Evolutionary conservation across 2,113 vertebrate species (phyloP).

Genomic region (Micronisus gabar): DNA sequence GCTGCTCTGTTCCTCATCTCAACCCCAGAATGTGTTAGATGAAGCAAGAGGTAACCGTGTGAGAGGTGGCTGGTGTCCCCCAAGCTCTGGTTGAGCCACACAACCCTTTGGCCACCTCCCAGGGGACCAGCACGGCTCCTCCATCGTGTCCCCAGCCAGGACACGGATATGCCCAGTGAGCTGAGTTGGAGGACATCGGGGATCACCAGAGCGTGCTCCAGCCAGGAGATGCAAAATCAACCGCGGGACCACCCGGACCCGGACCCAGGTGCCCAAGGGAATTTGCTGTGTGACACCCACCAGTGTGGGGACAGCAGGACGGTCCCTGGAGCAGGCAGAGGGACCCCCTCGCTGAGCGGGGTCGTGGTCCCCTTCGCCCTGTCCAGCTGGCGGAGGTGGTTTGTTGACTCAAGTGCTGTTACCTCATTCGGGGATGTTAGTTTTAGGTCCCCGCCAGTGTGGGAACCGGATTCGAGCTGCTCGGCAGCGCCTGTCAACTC

Average conservation of each 20-base stretch:
- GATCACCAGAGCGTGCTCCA: not conserved
- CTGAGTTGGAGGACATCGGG: not conserved
- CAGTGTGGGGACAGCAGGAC: not conserved
- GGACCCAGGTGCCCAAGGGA: rapidly evolving
- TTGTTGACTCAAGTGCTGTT: constrained; percentile 62
- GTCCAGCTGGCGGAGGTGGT: not conserved
- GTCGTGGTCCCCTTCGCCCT: not conserved
- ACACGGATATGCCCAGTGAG: not conserved
- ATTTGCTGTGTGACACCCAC: not conserved
- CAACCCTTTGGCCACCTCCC: not conserved
- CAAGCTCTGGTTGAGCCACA: not conserved
- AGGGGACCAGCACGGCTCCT: not conserved
- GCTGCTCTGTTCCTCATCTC: not conserved
- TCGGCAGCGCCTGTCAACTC: constrained; percentile 45
- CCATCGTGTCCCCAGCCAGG: rapidly evolving
- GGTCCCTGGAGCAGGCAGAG: not conserved
- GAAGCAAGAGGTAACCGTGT: not conserved
- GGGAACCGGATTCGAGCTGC: constrained; percentile 58
- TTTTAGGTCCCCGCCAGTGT: constrained; percentile 62
- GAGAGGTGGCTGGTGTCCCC: not conserved
- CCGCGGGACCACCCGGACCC: rapidly evolving
- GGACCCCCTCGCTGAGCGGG: not conserved
- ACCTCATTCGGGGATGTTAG: constrained; percentile 64
- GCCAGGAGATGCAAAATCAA: not conserved
- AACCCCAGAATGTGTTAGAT: not conserved